Base-by-base conservation (phyloP, 2,797 vertebrate genomes). In the Argentina silus region DNA sequence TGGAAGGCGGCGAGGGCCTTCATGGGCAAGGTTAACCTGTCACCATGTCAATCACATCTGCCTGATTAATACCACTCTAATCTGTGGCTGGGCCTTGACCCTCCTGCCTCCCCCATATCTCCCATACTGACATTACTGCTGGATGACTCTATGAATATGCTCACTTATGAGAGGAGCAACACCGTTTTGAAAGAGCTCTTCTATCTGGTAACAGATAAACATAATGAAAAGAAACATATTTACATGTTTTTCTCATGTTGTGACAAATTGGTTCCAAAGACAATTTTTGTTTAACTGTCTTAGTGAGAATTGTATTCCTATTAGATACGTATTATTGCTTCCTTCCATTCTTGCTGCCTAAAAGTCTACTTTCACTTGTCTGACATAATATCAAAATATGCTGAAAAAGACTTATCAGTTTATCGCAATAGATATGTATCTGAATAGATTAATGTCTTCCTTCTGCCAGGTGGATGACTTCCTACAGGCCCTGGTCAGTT, bases 21-120 rank as follows among this genome's bases (percentile, higher is more conserved):
- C 91, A 95, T 95, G 93, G 93, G 95, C 90, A 96, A 96, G 94
- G 93, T 96, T 90, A 94, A 90, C 79, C 89, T 90, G 85, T 91
- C 91, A 88, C 78, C 78, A 64, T 83, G 81, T 88, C 85, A 76
- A 72, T 86, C 83, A 80, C 83, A 83, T 83, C 85, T 80, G 80
- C 86, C 82, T 92, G 88, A 94, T 90, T 88, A 88, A 93, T 90
- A 80, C 75, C 85, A 81, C 74, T 92, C 87, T 91, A 83, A 93
- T 92, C 89, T 89, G 79, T 84, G 75, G 68, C 67, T 67, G 71
- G 83, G 78, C 93, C 93, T 92, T 94, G 93, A 92, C 88, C 88
- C 81, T 59, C n/a, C 55, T 79, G 80, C 84, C 79, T 81, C 78
- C 73, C 77, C 61, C 67, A 77, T 62, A 60, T 80, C 76, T 81